Evolutionary conservation across 2,113 vertebrate genomes (phyloP).

Genomic region (Caranx ignobilis): DNA sequence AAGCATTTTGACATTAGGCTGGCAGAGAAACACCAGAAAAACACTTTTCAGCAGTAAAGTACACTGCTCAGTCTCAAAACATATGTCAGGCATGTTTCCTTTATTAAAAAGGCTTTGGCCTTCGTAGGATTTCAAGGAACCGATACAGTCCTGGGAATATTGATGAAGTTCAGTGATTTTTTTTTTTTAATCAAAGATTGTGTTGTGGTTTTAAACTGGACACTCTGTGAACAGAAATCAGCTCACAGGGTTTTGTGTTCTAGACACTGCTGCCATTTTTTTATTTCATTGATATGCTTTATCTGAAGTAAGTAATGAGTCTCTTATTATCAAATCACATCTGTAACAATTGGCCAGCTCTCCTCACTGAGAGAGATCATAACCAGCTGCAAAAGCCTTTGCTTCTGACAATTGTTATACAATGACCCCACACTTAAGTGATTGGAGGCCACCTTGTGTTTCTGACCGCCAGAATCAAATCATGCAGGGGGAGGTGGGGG

Average conservation of each 20-base stretch:
- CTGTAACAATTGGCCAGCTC: constrained; percentile 22
- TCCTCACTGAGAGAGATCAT: constrained; percentile 24
- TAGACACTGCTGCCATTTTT: constrained; percentile 28
- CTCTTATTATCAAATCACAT: constrained; percentile 47
- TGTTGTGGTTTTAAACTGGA: constrained; percentile 30
- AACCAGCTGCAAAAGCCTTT: constrained; percentile 38
- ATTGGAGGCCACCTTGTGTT: constrained; percentile 44
- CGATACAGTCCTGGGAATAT: neutral
- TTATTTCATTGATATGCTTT: constrained; percentile 36
- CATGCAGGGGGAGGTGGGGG: neutral
- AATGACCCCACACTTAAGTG: constrained; percentile 15
- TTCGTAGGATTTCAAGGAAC: neutral
- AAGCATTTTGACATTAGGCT: constrained; percentile 41
- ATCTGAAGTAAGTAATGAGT: constrained; percentile 29
- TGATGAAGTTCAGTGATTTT: constrained; percentile 29
- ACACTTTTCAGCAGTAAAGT: constrained; percentile 35
- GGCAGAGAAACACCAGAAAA: constrained; percentile 42
- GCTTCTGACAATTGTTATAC: constrained; percentile 26
- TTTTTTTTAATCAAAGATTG: constrained; percentile 14
- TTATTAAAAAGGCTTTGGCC: constrained; percentile 34
- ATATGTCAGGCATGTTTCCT: constrained; percentile 34
- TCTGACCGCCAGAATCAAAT: constrained; percentile 31
- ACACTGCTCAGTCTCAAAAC: constrained; percentile 30
- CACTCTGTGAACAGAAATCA: neutral
- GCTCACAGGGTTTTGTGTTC: constrained; percentile 10